Percentiles rank a stretch among this genome's conserved stretches.
phyloP scores from a whole-genome alignment of 2,888 invertebrate species.

The Monopis laevigella region DNA sequence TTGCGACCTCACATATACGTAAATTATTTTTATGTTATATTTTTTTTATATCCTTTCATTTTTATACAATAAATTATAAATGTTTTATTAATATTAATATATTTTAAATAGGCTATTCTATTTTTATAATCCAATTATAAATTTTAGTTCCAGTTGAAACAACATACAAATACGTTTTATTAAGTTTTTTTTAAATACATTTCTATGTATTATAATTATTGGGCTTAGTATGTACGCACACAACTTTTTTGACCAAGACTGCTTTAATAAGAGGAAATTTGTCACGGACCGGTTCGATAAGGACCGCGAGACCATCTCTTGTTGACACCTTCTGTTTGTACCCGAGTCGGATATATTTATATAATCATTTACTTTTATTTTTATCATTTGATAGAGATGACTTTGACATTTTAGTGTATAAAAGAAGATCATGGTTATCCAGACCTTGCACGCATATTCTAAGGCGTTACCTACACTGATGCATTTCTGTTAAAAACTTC shows the following conservation, averaged over 20 bases:
- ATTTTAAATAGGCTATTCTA: background rate
- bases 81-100: background rate
- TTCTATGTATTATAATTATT: no score
- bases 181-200: no score
- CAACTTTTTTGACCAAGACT: conserved; percentile 13
- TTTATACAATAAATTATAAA: background rate
- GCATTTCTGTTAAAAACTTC: no score
- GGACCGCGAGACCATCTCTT: conserved; percentile 6
- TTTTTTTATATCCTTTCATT: background rate
- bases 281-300: conserved; percentile 17
- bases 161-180: no score
- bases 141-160: background rate
- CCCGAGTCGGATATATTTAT: no score
- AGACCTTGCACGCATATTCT: no score
- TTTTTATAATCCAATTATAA: background rate
- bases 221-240: conserved; percentile 13
- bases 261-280: conserved; percentile 19
- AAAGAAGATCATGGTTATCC: no score
- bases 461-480: no score
- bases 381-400: no score
- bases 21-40: background rate
- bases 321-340: conserved; percentile 9
- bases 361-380: no score
- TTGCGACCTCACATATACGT: no score
- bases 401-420: no score